Evolutionary conservation across 2,113 vertebrate species (phyloP), one percentile per base, ranked within the genome.

Genomic region (Limanda limanda): DNA sequence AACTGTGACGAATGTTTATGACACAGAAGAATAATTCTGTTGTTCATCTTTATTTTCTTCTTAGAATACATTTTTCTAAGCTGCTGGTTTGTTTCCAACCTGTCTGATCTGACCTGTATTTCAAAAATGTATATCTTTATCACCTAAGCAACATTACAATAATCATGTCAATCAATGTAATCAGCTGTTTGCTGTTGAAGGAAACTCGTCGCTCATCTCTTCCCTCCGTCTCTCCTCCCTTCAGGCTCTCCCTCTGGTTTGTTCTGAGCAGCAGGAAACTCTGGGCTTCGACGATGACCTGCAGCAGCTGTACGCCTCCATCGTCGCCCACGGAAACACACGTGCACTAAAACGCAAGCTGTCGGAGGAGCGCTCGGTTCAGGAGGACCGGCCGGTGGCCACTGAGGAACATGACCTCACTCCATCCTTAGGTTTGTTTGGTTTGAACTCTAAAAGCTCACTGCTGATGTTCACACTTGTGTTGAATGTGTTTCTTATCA

Each of bases 161-260:
- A 52, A 31, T 31, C 27, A 31, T 31, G 27, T 31, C 27, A 31
- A 31, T 6, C 48, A 52, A 18, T 1, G 4, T 17, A 5, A 17
- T 48, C 13, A 17, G 15, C 45, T 48, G 12, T 15, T 47, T 47
- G 45, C 31, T 35, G 35, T 37, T 37, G 35, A 37, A 37, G 35
- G 9, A 37, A 37, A 27, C 57, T 31, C 27, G 20, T 62, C n/a
- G 1, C 31, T 35, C 27, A 56, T 1, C 10, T 47, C 23, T 12
- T 13, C 35, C 20, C 0, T 12, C 45, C 17, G 40, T 21, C 27
- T 69, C 31, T 55, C 15, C 4, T 13, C 51, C 59, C 23, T 0
- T 59, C 79, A 94, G 94, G 45, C 71, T 62, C 79, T 93, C 55
- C 89, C 93, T 40, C 74, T 74, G 81, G 81, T 92, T 13, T 64